phyloP scores from a whole-genome alignment of 2,888 invertebrate genomes.

The Flexamia atlantica region DNA sequence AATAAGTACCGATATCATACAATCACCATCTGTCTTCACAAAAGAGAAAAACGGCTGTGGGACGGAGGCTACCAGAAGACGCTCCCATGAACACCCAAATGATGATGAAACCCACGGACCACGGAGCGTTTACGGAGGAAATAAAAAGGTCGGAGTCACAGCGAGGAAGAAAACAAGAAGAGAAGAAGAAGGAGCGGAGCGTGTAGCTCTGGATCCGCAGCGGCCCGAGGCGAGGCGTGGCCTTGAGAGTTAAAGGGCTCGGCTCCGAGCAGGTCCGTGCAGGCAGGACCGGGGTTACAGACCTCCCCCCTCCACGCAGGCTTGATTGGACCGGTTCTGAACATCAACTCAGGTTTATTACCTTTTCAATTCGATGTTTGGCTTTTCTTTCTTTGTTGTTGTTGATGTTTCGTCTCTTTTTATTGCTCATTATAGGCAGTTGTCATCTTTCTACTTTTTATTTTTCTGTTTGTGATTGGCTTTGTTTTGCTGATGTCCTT shows the following conservation, averaged over 20 bases:
- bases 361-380: slow-evolving; percentile 47
- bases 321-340: slow-evolving; percentile 38
- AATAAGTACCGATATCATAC: no score
- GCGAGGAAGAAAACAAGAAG: slow-evolving; percentile 11
- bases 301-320: slow-evolving; percentile 16
- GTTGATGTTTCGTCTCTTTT: slow-evolving; percentile 13
- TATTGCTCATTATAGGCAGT: slow-evolving; percentile 35
- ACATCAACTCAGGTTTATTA: slow-evolving; percentile 42
- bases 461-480: slow-evolving; percentile 12
- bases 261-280: not conserved
- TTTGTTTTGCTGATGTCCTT: not conserved
- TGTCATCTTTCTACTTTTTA: slow-evolving; percentile 30
- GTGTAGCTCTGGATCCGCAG: slow-evolving; percentile 15
- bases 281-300: not conserved
- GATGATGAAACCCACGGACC: slow-evolving; percentile 2
- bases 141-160: slow-evolving; percentile 27
- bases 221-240: not conserved
- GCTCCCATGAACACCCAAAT: no score
- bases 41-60: no score
- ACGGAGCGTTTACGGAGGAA: not conserved
- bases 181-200: not conserved
- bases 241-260: slow-evolving; percentile 42
- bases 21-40: no score
- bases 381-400: slow-evolving; percentile 42
- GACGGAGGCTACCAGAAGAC: no score